Base-by-base conservation (phyloP, 2,888 invertebrate species). In the Trissoscelio sp. region DNA sequence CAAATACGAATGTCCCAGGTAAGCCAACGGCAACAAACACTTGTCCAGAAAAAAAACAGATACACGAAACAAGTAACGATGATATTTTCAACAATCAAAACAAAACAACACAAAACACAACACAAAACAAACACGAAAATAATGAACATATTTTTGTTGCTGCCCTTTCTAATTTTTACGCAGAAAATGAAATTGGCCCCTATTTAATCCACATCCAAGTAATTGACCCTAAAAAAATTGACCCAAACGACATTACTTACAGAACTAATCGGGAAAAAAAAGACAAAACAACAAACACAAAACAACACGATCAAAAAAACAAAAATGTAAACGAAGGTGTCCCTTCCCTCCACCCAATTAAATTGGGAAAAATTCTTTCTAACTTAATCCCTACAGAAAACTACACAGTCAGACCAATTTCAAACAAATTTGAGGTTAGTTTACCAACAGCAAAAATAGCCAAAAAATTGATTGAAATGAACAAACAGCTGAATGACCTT, bases 361-460 rank as follows among this genome's bases (percentile, higher is more conserved):
- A 53, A 53, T 11, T 53, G 9, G 53, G 53, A 1, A 53, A 53
- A 53, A 6, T 28, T 7, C 1, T 53, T 6, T 16, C 53, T 3
- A 12, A 6, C n/a, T 31, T 53, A 7, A 9, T 53, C 5, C 12
- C 31, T 0, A 14, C 12, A 2, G 6, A 31, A 5, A 7, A 53
- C 1, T 12, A 31, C 11, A 31, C 31, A 28, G 16, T 53, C 7
- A 1, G 11, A 2, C 9, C 53, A 3, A 28, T 53, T 2, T 1
- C 31, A 9, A 53, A 53, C 31, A 53, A 53, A 16, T 53, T 53
- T 16, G 53, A 53, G 16, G 12, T 31, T 16, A 3, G 3, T 16
- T 28, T 31, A 2, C 9, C 53, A 5, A 53, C 12, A 14, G 16
- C 20, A 6, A 14, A 31, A 14, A 12, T n/a, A 2, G 53, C 53